Evolutionary conservation across 23 tunicate genomes (phyloP).

Genomic region (Trididemnum nubilum): DNA sequence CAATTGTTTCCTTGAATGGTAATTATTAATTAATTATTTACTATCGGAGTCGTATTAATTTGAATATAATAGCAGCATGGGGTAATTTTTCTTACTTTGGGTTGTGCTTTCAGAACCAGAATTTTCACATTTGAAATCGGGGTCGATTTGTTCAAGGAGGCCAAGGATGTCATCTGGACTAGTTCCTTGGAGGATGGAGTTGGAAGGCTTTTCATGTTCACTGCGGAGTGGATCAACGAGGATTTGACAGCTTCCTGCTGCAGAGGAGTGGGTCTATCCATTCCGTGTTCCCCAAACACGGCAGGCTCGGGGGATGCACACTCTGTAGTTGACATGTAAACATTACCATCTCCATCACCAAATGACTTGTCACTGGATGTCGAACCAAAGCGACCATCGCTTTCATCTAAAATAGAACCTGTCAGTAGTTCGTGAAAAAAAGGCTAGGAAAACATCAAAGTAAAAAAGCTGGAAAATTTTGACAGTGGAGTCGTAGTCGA

Average conservation of each 20-base stretch:
- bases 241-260: constrained; percentile 99
- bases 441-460: too few species aligned
- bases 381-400: constrained; percentile 36
- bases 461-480: too few species aligned
- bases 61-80: neutral
- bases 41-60: too few species aligned
- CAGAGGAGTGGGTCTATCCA: constrained; percentile 86
- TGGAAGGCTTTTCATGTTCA: constrained; percentile 23
- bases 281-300: constrained; percentile 94
- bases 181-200: constrained; percentile 1
- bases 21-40: too few species aligned
- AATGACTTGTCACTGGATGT: neutral
- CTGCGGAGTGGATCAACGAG: constrained; percentile 85
- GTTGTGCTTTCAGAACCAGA: neutral
- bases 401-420: constrained; percentile 46
- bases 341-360: neutral
- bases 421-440: too few species aligned
- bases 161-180: constrained; percentile 69
- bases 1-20: too few species aligned
- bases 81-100: neutral
- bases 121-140: constrained; percentile 27
- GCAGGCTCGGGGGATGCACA: constrained; percentile 97
- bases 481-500: too few species aligned
- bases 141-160: constrained; percentile 64
- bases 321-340: constrained; percentile 40